Evolutionary conservation across 2,797 vertebrate genomes (phyloP).

Genomic region (Discoglossus pictus): DNA sequence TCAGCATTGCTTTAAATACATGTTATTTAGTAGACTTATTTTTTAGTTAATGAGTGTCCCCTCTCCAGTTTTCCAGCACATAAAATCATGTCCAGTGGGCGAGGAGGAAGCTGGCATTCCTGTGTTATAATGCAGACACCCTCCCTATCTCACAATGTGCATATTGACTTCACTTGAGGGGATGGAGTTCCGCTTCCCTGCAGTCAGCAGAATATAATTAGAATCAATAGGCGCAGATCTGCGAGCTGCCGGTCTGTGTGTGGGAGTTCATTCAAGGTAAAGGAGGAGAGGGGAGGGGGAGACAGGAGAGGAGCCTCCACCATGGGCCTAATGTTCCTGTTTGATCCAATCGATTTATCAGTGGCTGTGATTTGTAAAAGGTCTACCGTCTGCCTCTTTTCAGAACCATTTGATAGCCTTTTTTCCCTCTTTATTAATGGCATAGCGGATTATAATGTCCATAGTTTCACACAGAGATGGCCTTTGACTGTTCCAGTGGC

Average conservation of each 20-base stretch:
- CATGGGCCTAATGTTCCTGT: conserved; percentile 4
- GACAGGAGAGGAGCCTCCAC: not conserved
- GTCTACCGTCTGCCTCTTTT: conserved; percentile 13
- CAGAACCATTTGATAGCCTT: not conserved
- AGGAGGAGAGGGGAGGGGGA: conserved; percentile 3
- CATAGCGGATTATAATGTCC: conserved; percentile 5
- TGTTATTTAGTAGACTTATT: too few species aligned
- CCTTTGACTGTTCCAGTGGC: not conserved
- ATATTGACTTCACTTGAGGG: conserved; percentile 41
- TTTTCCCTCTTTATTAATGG: conserved; percentile 20
- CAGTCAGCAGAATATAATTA: conserved; percentile 53
- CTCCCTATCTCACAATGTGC: conserved; percentile 23
- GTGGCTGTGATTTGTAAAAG: conserved; percentile 30
- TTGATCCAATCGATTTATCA: conserved; percentile 41
- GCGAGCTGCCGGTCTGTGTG: conserved; percentile 37
- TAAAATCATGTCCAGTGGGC: not conserved
- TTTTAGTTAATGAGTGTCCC: not conserved
- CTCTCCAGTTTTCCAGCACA: not conserved
- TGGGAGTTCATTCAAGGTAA: conserved; percentile 51
- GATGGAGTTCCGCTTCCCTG: conserved; percentile 43
- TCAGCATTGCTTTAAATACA: too few species aligned
- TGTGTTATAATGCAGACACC: conserved; percentile 27
- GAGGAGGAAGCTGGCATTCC: conserved; percentile 1
- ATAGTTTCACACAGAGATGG: not conserved
- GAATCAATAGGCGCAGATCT: conserved; percentile 52